Evolutionary conservation across 2,113 vertebrate genomes (phyloP), one percentile per base, ranked within the genome.

Genomic region (Lasiurus cinereus): DNA sequence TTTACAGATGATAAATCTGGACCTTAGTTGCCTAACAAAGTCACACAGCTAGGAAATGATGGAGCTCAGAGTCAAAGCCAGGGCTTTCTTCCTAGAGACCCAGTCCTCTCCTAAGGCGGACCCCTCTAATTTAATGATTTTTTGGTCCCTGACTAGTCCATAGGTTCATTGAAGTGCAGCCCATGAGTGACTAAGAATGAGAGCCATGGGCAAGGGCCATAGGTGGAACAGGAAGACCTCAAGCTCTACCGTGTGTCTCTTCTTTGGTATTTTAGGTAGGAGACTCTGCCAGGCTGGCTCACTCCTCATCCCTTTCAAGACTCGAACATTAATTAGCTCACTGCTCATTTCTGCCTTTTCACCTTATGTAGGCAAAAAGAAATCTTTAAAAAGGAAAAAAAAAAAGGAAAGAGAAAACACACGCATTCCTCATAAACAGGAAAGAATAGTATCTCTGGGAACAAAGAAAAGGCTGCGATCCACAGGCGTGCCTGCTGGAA

Each of bases 391-490:
- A 74, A 56, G 9, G 2, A 31, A 78, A 27, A 76, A 66, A 64
- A 66, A 83, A 76, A 78, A 66, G 21, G 54, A 87, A 80, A 96
- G 33, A 36, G 76, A 89, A 33, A 59, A 80, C 67, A 93, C 86
- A 91, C 4, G 29, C 70, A 77, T 66, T 36, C 66, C 50, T 90
- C 91, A 59, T 39, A 96, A 94, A 88, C 90, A 91, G 91, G 88
- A 77, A 94, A 97, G 95, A 95, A 79, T 54, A 87, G 64, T 80
- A 83, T 97, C 76, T 93, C 76, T 21, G 77, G 94, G 96, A 97
- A 97, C 96, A 97, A 97, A 97, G 97, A 84, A 97, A 94, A 96
- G 89, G 88, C 84, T 6, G 74, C 95, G 69, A 96, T 72, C 91
- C 50, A n/a, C 52, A 91, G 93, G 91, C 72, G 0, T 14, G 14